A percentile compares a stretch with the other conserved stretches of the same genome.
phyloP scores from a whole-genome alignment of 1,140 invertebrate species.

The Sminthurides bifidus region DNA sequence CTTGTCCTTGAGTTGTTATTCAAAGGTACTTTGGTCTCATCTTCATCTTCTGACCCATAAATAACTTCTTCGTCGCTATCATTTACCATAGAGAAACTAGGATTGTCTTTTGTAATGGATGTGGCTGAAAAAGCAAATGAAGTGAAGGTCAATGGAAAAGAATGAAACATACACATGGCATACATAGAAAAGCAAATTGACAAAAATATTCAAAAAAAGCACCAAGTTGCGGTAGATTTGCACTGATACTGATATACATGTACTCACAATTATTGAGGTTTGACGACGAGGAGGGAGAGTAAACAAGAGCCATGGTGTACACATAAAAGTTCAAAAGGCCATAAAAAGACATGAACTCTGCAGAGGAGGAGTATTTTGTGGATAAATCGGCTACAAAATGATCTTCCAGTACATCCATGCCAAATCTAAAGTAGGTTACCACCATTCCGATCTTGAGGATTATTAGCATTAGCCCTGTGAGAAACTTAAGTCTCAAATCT shows the following conservation, averaged over 20 bases:
- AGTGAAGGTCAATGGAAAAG: not conserved
- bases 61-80: conserved; percentile 95
- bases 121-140: conserved; percentile 50
- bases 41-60: conserved; percentile 81
- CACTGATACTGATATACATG: not conserved
- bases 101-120: conserved; percentile 88
- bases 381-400: conserved; percentile 80
- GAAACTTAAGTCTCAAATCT: conserved; percentile 85
- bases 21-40: conserved; percentile 33
- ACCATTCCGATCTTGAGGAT: conserved; percentile 64
- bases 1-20: conserved; percentile 31
- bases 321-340: conserved; percentile 90
- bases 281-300: conserved; percentile 69
- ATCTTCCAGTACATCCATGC: conserved; percentile 76
- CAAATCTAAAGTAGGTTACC: conserved; percentile 71
- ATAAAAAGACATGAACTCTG: conserved; percentile 89
- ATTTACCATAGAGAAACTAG: conserved; percentile 94
- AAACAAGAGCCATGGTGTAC: conserved; percentile 87
- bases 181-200: not conserved
- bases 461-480: conserved; percentile 72
- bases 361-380: conserved; percentile 77
- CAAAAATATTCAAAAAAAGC: not conserved
- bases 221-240: not conserved
- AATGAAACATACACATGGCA: conserved; percentile 17
- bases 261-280: conserved; percentile 46